A percentile compares a stretch with the other conserved stretches of the same genome.
These are phyloP conservation scores for Phocides pigmalion DNA, from an alignment of 1,140 invertebrate species.

Conservation along the genomic window DNA sequence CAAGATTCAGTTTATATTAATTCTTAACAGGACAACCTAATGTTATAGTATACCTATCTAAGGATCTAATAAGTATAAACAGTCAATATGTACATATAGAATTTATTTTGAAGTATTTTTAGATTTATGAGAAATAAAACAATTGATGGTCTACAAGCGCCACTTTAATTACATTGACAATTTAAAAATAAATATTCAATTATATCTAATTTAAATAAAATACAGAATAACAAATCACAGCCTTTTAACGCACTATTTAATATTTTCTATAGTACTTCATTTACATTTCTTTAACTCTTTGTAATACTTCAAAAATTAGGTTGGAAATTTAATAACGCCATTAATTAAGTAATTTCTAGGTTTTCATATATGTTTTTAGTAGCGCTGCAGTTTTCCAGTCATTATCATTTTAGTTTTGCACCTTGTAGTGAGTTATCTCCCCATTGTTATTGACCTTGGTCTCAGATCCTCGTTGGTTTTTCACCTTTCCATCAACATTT, in stretches of 20 bases:
- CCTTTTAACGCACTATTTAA: too few relatives aligned
- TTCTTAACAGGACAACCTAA: too few relatives aligned
- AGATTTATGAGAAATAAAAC: too few relatives aligned
- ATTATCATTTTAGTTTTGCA: constrained; percentile 66
- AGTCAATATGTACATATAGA: too few relatives aligned
- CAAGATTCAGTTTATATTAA: too few relatives aligned
- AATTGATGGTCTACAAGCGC: constrained; percentile 9
- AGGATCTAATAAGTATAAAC: too few relatives aligned
- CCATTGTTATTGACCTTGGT: constrained; percentile 90
- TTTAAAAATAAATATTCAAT: neutral
- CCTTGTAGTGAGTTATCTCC: constrained; percentile 86
- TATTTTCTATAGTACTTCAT: neutral
- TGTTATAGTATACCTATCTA: too few relatives aligned
- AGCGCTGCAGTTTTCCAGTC: constrained; percentile 7
- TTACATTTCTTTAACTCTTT: too few relatives aligned
- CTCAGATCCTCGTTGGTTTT: constrained; percentile 84
- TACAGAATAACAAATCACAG: constrained; percentile 23
- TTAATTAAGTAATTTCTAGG: neutral
- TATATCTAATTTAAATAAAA: neutral
- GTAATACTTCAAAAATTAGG: neutral
- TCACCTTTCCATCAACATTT: constrained; percentile 85
- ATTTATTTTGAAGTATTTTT: too few relatives aligned
- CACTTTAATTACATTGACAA: constrained; percentile 12
- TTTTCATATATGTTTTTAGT: neutral
- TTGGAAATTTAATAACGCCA: neutral